Evolutionary conservation across 2,113 vertebrate genomes (phyloP).

Genomic region (human): GRCh38 chr7:120350001-120350500

Average conservation of each 20-base stretch:
- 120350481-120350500: conserved; percentile 77
- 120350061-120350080: not conserved
- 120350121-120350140: conserved; percentile 41
- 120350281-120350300: conserved; percentile 50
- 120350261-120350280: conserved; percentile 33
- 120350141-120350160: conserved; percentile 25
- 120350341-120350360: conserved; percentile 64
- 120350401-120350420: conserved; percentile 72
- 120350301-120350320: conserved; percentile 64
- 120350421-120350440: conserved; percentile 71
- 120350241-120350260: conserved; percentile 64
- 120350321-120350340: conserved; percentile 63
- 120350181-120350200: conserved; percentile 2
- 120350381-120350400: conserved; percentile 61
- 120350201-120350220: conserved; percentile 34
- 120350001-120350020: not conserved
- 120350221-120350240: conserved; percentile 52
- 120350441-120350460: conserved; percentile 73
- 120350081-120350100: conserved; percentile 11
- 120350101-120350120: conserved; percentile 39
- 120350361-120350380: conserved; percentile 68
- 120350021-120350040: not conserved
- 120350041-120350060: not conserved
- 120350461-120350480: conserved; percentile 72
- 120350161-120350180: not conserved